phyloP scores from a whole-genome alignment of 1,140 invertebrate species.

The Drusus annulatus region DNA sequence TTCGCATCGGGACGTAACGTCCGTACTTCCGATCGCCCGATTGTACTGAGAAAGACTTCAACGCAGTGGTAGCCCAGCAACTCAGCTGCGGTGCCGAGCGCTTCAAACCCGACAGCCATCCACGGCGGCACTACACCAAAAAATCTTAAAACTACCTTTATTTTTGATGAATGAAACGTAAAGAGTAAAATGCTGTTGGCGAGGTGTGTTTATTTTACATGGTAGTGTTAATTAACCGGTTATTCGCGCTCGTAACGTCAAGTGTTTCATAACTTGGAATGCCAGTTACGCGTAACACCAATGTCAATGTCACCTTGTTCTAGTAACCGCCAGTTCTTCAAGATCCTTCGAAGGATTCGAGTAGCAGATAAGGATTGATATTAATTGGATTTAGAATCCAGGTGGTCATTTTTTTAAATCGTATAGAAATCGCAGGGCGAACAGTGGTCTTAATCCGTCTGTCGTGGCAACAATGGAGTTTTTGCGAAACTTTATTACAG shows the following conservation, averaged over 20 bases:
- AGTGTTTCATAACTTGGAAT: constrained; percentile 41
- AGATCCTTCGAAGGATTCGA: no score
- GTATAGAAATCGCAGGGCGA: no score
- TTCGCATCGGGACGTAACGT: constrained; percentile 4
- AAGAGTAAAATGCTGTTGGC: background rate
- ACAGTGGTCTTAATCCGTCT: background rate
- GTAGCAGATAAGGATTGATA: constrained; percentile 5
- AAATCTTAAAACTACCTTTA: no score
- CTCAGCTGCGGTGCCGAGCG: background rate
- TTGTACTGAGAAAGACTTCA: constrained; percentile 26
- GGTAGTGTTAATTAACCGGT: background rate
- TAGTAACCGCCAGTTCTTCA: constrained; percentile 27
- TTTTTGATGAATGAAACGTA: no score
- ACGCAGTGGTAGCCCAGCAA: constrained; percentile 18
- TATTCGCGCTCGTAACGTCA: constrained; percentile 14
- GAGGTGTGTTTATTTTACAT: background rate
- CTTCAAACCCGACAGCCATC: background rate
- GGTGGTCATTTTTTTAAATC: no score
- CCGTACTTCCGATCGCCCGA: constrained; percentile 42
- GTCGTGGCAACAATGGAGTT: background rate
- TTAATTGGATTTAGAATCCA: background rate
- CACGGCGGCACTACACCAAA: background rate
- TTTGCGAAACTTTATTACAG: background rate
- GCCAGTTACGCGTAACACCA: constrained; percentile 40
- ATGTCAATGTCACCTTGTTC: constrained; percentile 56